These are phyloP conservation scores for Diuraphis noxia DNA, from an alignment of 1,140 invertebrate species.

Conservation along the genomic window DNA sequence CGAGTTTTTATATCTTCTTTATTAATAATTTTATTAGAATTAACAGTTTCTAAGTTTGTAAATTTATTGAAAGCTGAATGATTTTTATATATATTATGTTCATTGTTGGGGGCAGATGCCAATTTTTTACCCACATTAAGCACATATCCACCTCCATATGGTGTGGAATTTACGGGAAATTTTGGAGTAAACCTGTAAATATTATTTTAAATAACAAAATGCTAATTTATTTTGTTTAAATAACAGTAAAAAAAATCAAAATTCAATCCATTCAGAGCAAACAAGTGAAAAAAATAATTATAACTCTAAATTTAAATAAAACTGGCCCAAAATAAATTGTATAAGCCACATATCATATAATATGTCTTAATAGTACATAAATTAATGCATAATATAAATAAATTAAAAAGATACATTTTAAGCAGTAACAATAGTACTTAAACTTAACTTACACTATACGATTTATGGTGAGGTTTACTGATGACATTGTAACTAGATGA, in stretches of 20 bases:
- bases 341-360: neutral
- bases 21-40: slow-evolving; percentile 38
- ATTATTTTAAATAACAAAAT: slow-evolving; percentile 30
- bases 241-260: neutral
- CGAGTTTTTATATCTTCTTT: slow-evolving; percentile 44
- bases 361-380: neutral
- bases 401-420: neutral
- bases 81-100: slow-evolving; percentile 50
- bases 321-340: neutral
- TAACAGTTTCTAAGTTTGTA: slow-evolving; percentile 14
- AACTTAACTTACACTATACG: slow-evolving; percentile 81
- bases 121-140: slow-evolving; percentile 47
- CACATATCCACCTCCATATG: slow-evolving; percentile 49
- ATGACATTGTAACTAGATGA: slow-evolving; percentile 86
- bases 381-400: neutral
- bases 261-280: neutral
- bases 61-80: slow-evolving; percentile 48
- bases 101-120: slow-evolving; percentile 31
- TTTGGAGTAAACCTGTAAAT: slow-evolving; percentile 50
- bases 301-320: neutral
- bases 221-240: slow-evolving; percentile 3
- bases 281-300: slow-evolving; percentile 2
- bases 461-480: slow-evolving; percentile 86
- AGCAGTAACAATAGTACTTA: slow-evolving; percentile 56
- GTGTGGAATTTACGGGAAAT: slow-evolving; percentile 24